A percentile compares a stretch with the other conserved stretches of the same genome.
Conservation (phyloP, 2,113 vertebrate genomes). For the Onychostoma macrolepis region DNA sequence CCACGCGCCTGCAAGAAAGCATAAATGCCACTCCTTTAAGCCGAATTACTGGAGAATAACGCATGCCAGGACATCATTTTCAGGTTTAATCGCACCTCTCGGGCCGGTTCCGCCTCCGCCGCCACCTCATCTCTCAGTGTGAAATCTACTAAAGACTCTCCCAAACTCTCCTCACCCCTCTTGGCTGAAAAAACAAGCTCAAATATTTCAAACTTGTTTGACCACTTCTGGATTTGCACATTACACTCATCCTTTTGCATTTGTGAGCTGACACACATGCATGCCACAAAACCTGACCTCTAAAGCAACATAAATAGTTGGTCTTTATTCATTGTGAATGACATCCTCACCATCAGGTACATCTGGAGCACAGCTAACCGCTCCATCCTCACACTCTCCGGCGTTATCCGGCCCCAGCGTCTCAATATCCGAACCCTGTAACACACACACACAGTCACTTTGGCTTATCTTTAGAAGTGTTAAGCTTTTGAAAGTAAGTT, state of each 20-base stretch:
- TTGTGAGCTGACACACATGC: not conserved
- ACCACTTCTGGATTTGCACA: not conserved
- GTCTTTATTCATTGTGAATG: not conserved
- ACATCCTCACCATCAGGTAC: not conserved
- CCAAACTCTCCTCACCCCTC: constrained; percentile 53
- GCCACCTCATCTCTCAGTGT: constrained; percentile 62
- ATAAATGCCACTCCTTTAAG: not conserved
- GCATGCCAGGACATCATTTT: not conserved
- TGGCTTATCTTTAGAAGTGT: not conserved
- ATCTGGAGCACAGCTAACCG: constrained; percentile 45
- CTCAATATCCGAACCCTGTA: constrained; percentile 92
- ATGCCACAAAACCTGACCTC: not conserved
- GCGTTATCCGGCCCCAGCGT: constrained; percentile 77
- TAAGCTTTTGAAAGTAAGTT: not conserved
- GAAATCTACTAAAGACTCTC: constrained; percentile 64
- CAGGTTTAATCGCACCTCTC: constrained; percentile 74
- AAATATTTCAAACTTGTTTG: not conserved
- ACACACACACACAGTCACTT: constrained; percentile 9
- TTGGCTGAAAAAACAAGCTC: constrained; percentile 68
- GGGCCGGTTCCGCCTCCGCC: constrained; percentile 63
- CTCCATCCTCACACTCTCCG: constrained; percentile 66
- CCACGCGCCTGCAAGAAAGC: constrained; percentile 64
- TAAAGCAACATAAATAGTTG: not conserved
- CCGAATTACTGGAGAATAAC: not conserved
- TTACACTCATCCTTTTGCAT: not conserved